A percentile compares a stretch with the other conserved stretches of the same genome.
phyloP scores from a whole-genome alignment of 2,888 invertebrate genomes.

The Cremastinae sp. region DNA sequence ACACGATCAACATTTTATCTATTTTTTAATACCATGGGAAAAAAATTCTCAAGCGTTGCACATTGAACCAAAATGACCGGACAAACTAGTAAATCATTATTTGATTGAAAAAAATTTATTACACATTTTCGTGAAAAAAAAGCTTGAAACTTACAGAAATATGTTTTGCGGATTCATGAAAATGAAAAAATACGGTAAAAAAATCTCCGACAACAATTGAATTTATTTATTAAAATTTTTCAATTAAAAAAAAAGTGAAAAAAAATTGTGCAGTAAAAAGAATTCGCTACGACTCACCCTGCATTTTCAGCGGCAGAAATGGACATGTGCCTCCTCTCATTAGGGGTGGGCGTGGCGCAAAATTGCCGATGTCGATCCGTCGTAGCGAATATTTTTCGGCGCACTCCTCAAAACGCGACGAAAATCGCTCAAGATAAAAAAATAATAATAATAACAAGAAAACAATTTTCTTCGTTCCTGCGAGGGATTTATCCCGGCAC shows the following conservation, averaged over 20 bases:
- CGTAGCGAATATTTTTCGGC: constrained; percentile 72
- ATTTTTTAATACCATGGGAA: not conserved
- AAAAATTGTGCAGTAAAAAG: constrained; percentile 14
- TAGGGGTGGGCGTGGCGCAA: constrained; percentile 82
- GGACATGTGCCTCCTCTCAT: constrained; percentile 86
- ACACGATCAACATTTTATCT: not conserved
- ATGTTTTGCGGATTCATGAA: too few relatives aligned
- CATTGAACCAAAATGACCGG: too few relatives aligned
- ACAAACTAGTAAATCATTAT: too few relatives aligned
- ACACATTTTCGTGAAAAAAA: too few relatives aligned
- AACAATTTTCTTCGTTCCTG: not conserved
- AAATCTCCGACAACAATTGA: too few relatives aligned
- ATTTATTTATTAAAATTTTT: not conserved
- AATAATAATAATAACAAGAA: constrained; percentile 12
- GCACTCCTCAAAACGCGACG: constrained; percentile 5
- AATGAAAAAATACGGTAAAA: too few relatives aligned
- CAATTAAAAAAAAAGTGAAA: constrained; percentile 4
- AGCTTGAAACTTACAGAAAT: too few relatives aligned
- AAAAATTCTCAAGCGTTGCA: too few relatives aligned
- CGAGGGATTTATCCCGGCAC: not conserved
- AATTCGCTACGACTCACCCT: constrained; percentile 83
- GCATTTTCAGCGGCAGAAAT: constrained; percentile 85
- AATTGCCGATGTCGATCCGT: constrained; percentile 83
- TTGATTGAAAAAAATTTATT: too few relatives aligned
- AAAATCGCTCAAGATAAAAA: not conserved